Conservation (phyloP, 2,888 invertebrate genomes). For the Sarcophaga carnaria region DNA sequence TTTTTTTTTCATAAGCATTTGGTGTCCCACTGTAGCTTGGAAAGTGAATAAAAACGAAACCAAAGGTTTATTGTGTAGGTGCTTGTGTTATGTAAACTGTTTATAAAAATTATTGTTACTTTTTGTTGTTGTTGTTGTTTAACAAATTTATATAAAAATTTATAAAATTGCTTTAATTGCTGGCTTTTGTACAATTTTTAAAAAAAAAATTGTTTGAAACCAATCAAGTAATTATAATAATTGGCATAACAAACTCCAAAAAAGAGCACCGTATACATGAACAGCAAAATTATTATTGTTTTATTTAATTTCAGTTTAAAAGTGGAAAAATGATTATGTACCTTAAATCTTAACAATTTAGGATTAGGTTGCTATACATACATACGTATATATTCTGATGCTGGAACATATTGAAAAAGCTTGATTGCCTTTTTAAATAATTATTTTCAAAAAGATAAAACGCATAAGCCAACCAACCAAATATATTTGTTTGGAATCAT, state of each 20-base stretch:
- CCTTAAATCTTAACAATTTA: conserved; percentile 21
- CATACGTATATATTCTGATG: too few species aligned
- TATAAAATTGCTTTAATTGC: conserved; percentile 60
- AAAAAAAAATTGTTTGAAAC: neutral
- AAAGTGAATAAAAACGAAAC: conserved; percentile 11
- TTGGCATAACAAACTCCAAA: conserved; percentile 44
- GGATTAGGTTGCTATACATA: too few species aligned
- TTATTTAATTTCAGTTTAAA: conserved; percentile 19
- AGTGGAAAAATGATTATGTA: conserved; percentile 27
- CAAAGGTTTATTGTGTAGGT: conserved; percentile 32
- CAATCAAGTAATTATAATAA: conserved; percentile 66
- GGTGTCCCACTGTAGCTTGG: conserved; percentile 28
- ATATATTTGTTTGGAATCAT: conserved; percentile 15
- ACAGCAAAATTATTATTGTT: conserved; percentile 35
- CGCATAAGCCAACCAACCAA: neutral
- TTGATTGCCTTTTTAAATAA: conserved; percentile 20
- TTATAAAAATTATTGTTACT: conserved; percentile 1
- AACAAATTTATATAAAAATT: conserved; percentile 26
- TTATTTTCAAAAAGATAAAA: neutral
- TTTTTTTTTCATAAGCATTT: too few species aligned
- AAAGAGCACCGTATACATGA: neutral
- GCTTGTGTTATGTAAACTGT: conserved; percentile 11
- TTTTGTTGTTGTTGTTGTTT: neutral
- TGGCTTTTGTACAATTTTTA: conserved; percentile 26
- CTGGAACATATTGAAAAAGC: too few species aligned